Evolutionary conservation across 2,888 invertebrate genomes (phyloP).

Genomic region (Drosophila testacea): DNA sequence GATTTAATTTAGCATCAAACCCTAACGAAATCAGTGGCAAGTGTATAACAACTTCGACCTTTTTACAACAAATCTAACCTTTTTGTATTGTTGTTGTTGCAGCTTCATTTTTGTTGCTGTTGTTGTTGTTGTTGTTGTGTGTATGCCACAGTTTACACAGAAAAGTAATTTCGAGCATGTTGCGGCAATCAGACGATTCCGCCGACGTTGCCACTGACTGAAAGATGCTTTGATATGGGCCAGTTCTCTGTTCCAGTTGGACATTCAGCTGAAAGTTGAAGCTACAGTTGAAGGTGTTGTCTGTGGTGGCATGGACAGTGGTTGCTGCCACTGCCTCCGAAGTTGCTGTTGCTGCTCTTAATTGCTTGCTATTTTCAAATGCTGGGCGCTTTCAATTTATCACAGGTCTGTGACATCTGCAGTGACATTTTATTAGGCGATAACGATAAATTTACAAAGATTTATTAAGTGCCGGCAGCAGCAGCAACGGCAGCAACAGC

Average conservation of each 20-base stretch:
- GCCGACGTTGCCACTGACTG: conserved; percentile 60
- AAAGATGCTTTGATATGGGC: conserved; percentile 75
- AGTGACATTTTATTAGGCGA: conserved; percentile 80
- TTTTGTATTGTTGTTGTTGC: conserved; percentile 33
- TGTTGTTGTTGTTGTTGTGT: conserved; percentile 24
- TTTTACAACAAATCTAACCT: conserved; percentile 29
- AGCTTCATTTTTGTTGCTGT: conserved; percentile 37
- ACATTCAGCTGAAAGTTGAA: conserved; percentile 21
- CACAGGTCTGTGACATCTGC: conserved; percentile 66
- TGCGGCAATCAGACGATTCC: conserved; percentile 75
- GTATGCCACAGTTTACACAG: conserved; percentile 76
- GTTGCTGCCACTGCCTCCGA: conserved; percentile 14
- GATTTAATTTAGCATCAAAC: too few species aligned
- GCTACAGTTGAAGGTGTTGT: conserved; percentile 60
- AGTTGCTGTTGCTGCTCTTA: conserved; percentile 59
- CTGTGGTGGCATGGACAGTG: conserved; percentile 49
- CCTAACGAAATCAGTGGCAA: conserved; percentile 7
- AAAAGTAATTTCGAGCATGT: conserved; percentile 82
- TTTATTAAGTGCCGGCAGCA: conserved; percentile 68
- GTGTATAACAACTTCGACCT: conserved; percentile 45
- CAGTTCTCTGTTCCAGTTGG: conserved; percentile 45
- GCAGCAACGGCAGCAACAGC: conserved; percentile 28
- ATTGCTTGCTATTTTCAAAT: conserved; percentile 80
- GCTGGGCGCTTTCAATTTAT: conserved; percentile 80
- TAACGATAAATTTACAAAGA: conserved; percentile 82